Evolutionary conservation across 92 coral and sea anemone genomes (phyloP).

Genomic region (Muricea muricata): DNA sequence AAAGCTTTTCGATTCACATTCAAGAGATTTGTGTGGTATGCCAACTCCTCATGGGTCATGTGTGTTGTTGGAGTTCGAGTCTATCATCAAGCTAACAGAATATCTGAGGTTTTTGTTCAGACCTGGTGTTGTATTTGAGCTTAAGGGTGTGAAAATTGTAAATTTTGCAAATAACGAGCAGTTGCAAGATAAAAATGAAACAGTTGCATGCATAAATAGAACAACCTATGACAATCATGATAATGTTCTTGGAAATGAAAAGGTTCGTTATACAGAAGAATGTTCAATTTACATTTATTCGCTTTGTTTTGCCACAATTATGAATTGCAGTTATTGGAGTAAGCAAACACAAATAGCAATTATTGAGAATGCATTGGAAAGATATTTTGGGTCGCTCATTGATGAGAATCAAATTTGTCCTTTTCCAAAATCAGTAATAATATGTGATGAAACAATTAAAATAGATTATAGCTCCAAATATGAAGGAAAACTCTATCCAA

Average conservation of each 20-base stretch:
- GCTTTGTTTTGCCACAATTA: not conserved
- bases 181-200: not conserved
- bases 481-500: not conserved
- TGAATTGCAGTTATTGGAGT: not conserved
- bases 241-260: not conserved
- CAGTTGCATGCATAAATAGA: not conserved
- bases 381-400: not conserved
- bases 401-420: not conserved
- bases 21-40: conserved; percentile 62
- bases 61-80: conserved; percentile 43
- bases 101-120: conserved; percentile 21
- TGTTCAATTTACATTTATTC: not conserved
- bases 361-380: not conserved
- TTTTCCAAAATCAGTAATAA: not conserved
- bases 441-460: not conserved
- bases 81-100: not conserved
- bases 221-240: too few species aligned
- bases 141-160: conserved; percentile 41
- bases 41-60: not conserved
- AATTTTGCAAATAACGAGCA: not conserved
- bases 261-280: not conserved
- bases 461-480: not conserved
- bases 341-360: too few species aligned
- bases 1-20: conserved; percentile 62
- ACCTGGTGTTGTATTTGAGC: conserved; percentile 43